Evolutionary conservation across 1,140 invertebrate species (phyloP).

Genomic region (Pissodes strobi): DNA sequence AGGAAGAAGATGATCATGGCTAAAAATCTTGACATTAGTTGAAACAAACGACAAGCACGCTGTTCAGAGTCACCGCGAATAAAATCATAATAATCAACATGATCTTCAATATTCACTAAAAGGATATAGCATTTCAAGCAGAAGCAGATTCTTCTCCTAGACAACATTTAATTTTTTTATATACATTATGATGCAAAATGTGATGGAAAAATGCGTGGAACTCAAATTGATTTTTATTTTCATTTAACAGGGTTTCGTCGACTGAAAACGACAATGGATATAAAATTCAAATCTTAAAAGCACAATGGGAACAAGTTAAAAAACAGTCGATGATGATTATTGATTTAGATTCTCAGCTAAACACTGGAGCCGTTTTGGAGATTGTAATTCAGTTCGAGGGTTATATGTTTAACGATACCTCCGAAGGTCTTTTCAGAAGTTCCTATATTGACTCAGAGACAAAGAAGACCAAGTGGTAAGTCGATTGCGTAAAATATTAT

Average conservation of each 20-base stretch:
- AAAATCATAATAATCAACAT: too few species aligned
- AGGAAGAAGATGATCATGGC: too few species aligned
- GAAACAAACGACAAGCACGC: too few species aligned
- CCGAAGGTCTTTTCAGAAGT: constrained; percentile 66
- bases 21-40: too few species aligned
- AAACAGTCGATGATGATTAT: constrained; percentile 40
- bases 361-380: constrained; percentile 57
- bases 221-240: too few species aligned
- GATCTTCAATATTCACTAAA: too few species aligned
- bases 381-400: constrained; percentile 65
- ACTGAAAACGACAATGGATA: constrained; percentile 8
- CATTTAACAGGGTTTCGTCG: background rate
- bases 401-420: constrained; percentile 61
- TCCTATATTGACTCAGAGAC: constrained; percentile 59
- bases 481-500: background rate
- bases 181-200: too few species aligned
- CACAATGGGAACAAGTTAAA: constrained; percentile 29
- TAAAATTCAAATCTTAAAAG: constrained; percentile 12
- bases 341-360: constrained; percentile 60
- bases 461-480: constrained; percentile 58
- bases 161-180: too few species aligned
- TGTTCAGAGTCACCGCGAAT: too few species aligned
- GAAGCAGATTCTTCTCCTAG: too few species aligned
- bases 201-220: too few species aligned
- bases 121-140: too few species aligned